phyloP scores from a whole-genome alignment of 2,113 vertebrate genomes.

The Heptranchias perlo region DNA sequence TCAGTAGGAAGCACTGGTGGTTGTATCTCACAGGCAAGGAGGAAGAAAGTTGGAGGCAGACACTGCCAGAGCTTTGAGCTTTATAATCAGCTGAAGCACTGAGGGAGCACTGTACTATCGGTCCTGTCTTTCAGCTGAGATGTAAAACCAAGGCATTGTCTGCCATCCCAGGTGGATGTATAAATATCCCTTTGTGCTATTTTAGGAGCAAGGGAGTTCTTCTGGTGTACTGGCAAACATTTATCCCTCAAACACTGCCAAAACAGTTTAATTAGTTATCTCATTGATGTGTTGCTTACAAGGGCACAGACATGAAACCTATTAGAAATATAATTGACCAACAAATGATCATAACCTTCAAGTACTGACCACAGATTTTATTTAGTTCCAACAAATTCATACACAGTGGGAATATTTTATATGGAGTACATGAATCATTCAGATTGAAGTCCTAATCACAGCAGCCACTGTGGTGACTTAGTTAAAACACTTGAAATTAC shows the following conservation, averaged over 20 bases:
- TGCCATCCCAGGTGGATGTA: not conserved
- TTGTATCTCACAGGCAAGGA: too few species aligned
- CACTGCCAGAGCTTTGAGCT: not conserved
- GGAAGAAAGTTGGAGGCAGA: not conserved
- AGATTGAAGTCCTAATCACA: not conserved
- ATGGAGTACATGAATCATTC: not conserved
- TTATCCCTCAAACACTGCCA: not conserved
- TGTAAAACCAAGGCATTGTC: not conserved
- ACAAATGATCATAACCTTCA: not conserved
- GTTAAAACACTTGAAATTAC: not conserved
- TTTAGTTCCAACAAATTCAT: not conserved
- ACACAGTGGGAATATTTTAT: not conserved
- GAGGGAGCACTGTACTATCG: not conserved
- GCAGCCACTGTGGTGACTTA: not conserved
- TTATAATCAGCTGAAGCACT: not conserved
- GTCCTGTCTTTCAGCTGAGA: not conserved
- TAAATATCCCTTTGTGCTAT: not conserved
- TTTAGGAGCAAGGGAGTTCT: not conserved
- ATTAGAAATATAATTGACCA: not conserved
- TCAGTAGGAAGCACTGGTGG: too few species aligned
- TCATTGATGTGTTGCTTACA: too few species aligned
- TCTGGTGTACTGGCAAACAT: not conserved
- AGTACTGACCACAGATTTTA: slow-evolving; percentile 4
- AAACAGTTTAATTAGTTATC: not conserved
- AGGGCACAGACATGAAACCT: not conserved